Evolutionary conservation across 2,797 vertebrate genomes (phyloP), one percentile per base, ranked within the genome.

Genomic region (Sandelia bainsii): DNA sequence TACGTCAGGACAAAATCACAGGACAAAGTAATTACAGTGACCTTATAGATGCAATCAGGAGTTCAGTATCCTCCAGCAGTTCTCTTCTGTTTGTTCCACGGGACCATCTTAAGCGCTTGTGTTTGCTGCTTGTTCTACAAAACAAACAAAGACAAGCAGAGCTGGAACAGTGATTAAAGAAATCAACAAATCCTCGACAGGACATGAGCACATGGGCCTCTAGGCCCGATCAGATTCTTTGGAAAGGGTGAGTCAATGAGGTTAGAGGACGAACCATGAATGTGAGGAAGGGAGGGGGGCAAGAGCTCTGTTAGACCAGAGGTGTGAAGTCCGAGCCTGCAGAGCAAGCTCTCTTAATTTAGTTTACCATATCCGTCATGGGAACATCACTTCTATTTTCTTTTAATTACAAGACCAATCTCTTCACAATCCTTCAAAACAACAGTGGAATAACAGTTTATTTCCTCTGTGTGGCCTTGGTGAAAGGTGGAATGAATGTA

Each of bases 351-450:
- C 77, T 87, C 87, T 90, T 84, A 69, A 84, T 90, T 90, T 80
- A 69, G 88, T 92, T 92, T 88, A 90, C 82, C 90, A 90, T 89
- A 92, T 92, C 92, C 88, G 90, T 94, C 94, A 94, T 94, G 93
- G 93, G 93, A 95, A 95, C 89, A 88, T 93, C 79, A 80, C 85
- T 87, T 91, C 79, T 94, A 93, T 95, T 95, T 95, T 94, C 93
- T 95, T 95, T 94, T 95, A 93, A 95, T 95, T 94, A 94, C 79
- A 65, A 76, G 74, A 89, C 82, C 87, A 88, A 92, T 93, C 91
- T 92, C 88, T 87, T 76, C 75, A 77, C 90, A 91, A 93, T 92
- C 92, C 90, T 75, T 93, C 84, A 91, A 92, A 93, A 93, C 92
- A 94, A 86, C 87, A 80, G 85, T 91, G 89, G 88, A 95, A 93